These are phyloP conservation scores for Parasteatoda tepidariorum DNA, from an alignment of 1,140 invertebrate species.

Conservation along the genomic window DNA sequence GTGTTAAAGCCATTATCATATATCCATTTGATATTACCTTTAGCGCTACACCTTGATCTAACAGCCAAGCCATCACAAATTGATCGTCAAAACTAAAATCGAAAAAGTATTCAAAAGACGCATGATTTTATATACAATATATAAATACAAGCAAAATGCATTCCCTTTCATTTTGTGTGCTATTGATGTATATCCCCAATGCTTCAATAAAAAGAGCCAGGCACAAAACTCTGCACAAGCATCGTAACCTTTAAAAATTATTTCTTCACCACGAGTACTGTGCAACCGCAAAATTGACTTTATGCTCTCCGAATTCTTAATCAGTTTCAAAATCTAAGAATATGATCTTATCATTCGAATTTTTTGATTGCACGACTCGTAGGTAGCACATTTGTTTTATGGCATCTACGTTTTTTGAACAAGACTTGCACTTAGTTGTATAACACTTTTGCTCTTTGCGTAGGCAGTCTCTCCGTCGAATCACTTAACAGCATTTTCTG, in stretches of 20 bases:
- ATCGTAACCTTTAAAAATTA: neutral
- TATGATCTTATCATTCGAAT: neutral
- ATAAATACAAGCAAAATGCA: neutral
- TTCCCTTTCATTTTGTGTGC: slow-evolving; percentile 36
- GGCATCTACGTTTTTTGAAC: neutral
- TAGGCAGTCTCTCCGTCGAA: neutral
- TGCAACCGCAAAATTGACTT: slow-evolving; percentile 2
- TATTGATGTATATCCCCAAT: slow-evolving; percentile 3
- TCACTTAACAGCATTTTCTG: neutral
- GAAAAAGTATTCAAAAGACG: neutral
- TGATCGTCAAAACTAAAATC: slow-evolving; percentile 1
- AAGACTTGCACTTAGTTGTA: neutral
- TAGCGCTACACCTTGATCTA: neutral
- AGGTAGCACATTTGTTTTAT: neutral
- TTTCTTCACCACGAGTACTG: slow-evolving; percentile 1
- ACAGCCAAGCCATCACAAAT: slow-evolving; percentile 15
- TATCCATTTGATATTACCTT: slow-evolving; percentile 16
- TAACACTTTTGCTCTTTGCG: neutral
- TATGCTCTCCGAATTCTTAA: neutral
- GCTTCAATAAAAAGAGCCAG: neutral
- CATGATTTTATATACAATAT: neutral
- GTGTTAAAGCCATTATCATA: neutral
- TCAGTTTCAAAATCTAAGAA: slow-evolving; percentile 28
- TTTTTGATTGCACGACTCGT: neutral
- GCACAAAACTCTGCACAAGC: neutral